Evolutionary conservation across 1,140 invertebrate genomes (phyloP).

Genomic region (Caenorhabditis remanei): DNA sequence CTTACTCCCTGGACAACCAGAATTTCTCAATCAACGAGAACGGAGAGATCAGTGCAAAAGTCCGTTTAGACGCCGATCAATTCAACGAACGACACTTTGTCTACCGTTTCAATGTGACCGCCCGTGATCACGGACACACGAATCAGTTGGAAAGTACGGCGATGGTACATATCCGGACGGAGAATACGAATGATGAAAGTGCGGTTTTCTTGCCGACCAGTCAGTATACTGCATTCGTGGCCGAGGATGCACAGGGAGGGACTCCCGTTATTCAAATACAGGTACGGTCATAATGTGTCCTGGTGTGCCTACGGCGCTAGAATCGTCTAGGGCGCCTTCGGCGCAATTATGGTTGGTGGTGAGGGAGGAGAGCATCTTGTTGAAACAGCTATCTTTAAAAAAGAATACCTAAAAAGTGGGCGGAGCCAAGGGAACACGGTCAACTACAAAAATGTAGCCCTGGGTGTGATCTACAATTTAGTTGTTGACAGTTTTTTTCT

Average conservation of each 20-base stretch:
- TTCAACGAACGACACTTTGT: constrained; percentile 71
- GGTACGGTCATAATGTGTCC: constrained; percentile 19
- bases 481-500: no score
- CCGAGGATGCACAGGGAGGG: constrained; percentile 75
- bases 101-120: constrained; percentile 87
- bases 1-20: constrained; percentile 70
- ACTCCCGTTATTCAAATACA: constrained; percentile 74
- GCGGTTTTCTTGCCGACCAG: constrained; percentile 74
- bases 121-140: constrained; percentile 89
- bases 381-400: no score
- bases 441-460: no score
- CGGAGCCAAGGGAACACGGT: no score
- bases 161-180: constrained; percentile 79
- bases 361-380: no score
- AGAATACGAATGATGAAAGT: constrained; percentile 75
- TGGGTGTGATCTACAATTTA: no score
- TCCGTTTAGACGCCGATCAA: constrained; percentile 73
- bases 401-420: no score
- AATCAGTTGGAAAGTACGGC: constrained; percentile 84
- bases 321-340: no score
- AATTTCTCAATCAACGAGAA: constrained; percentile 72
- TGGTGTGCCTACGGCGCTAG: no score
- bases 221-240: constrained; percentile 73
- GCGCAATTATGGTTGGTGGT: no score
- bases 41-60: constrained; percentile 70